Conservation (phyloP, 1,140 invertebrate species). For the Lepidotrigona ventralis region DNA sequence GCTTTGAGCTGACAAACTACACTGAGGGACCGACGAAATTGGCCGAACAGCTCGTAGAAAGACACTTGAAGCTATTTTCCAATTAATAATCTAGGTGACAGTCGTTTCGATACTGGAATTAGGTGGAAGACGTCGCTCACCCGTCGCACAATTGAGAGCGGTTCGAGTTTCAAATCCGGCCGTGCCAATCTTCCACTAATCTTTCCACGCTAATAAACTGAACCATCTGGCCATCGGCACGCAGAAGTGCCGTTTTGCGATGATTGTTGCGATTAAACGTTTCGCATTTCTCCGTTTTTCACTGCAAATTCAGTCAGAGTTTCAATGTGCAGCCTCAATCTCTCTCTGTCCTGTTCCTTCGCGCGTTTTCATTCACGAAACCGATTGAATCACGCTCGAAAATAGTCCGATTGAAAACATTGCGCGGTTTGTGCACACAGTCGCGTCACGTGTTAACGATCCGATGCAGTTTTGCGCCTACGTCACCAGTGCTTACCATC, state of each 20-base stretch:
- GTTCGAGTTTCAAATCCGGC: not conserved
- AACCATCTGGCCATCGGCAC: not conserved
- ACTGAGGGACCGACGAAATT: constrained; percentile 41
- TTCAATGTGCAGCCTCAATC: too few relatives aligned
- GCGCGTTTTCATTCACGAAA: not conserved
- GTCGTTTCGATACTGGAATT: constrained; percentile 45
- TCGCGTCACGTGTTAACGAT: constrained; percentile 50
- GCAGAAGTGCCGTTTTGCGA: too few relatives aligned
- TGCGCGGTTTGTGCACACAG: not conserved
- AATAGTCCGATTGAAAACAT: not conserved
- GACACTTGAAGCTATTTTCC: constrained; percentile 36
- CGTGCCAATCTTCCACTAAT: not conserved
- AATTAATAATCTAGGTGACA: constrained; percentile 48
- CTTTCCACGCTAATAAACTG: not conserved
- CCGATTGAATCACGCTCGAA: not conserved
- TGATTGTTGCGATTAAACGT: not conserved
- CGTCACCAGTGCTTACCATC: constrained; percentile 50
- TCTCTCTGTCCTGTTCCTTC: too few relatives aligned
- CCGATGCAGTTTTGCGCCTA: constrained; percentile 46
- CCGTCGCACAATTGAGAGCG: constrained; percentile 26
- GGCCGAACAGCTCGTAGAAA: constrained; percentile 39
- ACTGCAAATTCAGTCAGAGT: too few relatives aligned
- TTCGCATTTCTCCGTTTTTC: not conserved
- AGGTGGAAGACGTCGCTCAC: constrained; percentile 10
- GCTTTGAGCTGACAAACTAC: constrained; percentile 15